phyloP scores from a whole-genome alignment of 1,140 invertebrate species.

The Babylonia areolata region DNA sequence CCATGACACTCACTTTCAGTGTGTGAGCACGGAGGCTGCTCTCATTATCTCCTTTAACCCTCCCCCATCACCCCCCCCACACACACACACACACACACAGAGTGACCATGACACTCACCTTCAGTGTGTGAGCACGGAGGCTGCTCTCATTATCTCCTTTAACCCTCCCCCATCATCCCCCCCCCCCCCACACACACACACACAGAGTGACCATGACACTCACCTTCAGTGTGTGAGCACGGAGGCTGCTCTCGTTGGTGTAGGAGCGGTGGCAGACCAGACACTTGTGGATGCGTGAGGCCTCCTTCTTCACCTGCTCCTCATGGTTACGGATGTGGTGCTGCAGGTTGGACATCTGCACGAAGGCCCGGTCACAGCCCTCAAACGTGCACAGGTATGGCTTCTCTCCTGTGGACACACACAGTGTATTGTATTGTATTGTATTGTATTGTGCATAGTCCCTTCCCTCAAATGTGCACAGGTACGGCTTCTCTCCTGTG shows the following conservation, averaged over 20 bases:
- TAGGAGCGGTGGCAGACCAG: conserved; percentile 97
- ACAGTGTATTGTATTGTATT: conserved; percentile 96
- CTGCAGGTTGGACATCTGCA: conserved; percentile 97
- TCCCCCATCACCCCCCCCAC: too few relatives aligned
- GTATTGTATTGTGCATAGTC: too few relatives aligned
- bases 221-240: conserved; percentile 97
- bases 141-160: too few relatives aligned
- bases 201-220: conserved; percentile 70
- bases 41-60: too few relatives aligned
- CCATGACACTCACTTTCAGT: too few relatives aligned
- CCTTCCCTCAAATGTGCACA: conserved; percentile 95
- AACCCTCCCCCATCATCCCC: too few relatives aligned
- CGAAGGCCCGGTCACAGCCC: conserved; percentile 96
- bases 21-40: too few relatives aligned
- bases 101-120: too few relatives aligned
- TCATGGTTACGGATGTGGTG: conserved; percentile 98
- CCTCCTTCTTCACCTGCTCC: conserved; percentile 94
- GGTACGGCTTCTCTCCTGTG: conserved; percentile 96
- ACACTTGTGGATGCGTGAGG: conserved; percentile 96
- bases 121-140: too few relatives aligned
- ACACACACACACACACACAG: not conserved
- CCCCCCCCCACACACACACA: not conserved
- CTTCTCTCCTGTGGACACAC: conserved; percentile 95
- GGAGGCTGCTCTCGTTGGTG: conserved; percentile 94
- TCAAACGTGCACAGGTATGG: conserved; percentile 97